phyloP scores from a whole-genome alignment of 2,797 vertebrate species.

The Cercopithecus petaurista region DNA sequence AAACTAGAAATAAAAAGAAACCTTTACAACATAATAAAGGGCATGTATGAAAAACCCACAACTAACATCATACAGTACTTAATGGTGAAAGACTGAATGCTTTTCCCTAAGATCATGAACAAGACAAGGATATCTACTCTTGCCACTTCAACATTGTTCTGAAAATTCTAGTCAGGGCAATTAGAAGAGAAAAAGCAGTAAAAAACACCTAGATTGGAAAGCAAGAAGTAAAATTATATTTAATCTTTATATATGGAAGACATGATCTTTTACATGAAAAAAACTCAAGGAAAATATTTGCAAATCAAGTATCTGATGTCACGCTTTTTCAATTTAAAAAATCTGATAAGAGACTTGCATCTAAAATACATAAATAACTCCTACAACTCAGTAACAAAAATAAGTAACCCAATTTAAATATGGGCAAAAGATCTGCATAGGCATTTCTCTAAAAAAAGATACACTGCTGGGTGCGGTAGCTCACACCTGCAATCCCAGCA shows the following conservation, averaged over 20 bases:
- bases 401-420: not conserved
- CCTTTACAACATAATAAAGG: not conserved
- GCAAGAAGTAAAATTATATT: not conserved
- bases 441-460: constrained; percentile 1
- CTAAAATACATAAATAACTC: not conserved
- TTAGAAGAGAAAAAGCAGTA: not conserved
- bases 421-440: not conserved
- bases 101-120: not conserved
- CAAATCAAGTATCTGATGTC: not conserved
- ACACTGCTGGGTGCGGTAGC: not conserved
- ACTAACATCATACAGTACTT: not conserved
- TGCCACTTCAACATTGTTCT: not conserved
- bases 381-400: not conserved
- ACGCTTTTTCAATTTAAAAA: too few relatives aligned
- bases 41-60: not conserved
- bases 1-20: not conserved
- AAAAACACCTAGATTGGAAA: not conserved
- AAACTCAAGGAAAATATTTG: not conserved
- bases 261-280: not conserved
- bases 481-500: too few relatives aligned
- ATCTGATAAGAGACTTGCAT: not conserved
- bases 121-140: not conserved
- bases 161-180: not conserved
- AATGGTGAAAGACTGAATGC: not conserved
- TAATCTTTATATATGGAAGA: not conserved